Conservation (phyloP, 2,797 vertebrate species). For the Mus caroli region DNA sequence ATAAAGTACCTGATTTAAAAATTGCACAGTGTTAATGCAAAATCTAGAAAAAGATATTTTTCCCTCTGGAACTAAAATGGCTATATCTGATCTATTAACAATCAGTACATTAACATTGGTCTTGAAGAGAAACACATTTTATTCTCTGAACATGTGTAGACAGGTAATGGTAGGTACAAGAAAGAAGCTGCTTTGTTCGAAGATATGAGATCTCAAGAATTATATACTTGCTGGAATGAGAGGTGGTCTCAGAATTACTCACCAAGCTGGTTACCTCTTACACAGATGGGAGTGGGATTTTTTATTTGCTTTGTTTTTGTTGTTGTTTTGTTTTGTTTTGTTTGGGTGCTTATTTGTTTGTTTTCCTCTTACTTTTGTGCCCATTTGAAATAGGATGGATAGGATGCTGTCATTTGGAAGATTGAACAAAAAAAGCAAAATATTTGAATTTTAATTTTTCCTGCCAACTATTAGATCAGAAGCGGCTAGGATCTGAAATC, state of each 20-base stretch:
- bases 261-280: neutral
- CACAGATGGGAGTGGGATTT: neutral
- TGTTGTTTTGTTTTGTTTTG: neutral
- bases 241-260: neutral
- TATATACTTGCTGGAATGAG: neutral
- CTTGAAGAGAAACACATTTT: conserved; percentile 7
- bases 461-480: neutral
- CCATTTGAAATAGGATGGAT: neutral
- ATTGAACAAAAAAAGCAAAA: neutral
- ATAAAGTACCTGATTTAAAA: conserved; percentile 26
- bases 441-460: neutral
- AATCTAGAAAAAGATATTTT: neutral
- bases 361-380: neutral
- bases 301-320: neutral
- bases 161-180: neutral
- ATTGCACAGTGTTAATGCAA: neutral
- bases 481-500: neutral
- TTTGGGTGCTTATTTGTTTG: neutral
- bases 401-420: too few relatives aligned
- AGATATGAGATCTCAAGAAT: neutral
- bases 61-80: neutral
- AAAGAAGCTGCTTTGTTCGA: neutral
- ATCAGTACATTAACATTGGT: neutral
- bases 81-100: neutral
- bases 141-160: neutral